Base-by-base conservation (phyloP, 2,888 invertebrate species). In the Boloria selene region DNA sequence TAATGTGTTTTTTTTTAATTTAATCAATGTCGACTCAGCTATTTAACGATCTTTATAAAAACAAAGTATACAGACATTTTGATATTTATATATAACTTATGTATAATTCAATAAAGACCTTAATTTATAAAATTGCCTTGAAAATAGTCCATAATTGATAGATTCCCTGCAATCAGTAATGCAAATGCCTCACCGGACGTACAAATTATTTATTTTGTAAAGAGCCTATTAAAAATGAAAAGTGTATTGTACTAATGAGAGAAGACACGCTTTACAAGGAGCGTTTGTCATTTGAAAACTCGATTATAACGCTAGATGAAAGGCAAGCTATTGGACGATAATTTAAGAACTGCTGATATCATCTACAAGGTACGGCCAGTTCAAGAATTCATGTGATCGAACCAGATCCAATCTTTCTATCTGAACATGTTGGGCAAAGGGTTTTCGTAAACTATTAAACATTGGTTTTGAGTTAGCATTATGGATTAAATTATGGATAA, bases 311-410 rank as follows among this genome's bases (percentile, higher is more conserved):
- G 60, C 65, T 66, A 61, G 68, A 80, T 81, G 74, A 79, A 79
- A 81, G 79, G 87, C 64, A 49, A 86, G 87, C 87, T 85, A 77
- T 82, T 77, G 80, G 88, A 88, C 87, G 88, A 90, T 90, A 90
- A 90, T 88, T 90, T 90, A 91, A 91, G 88, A 88, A 87, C 88
- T 88, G 86, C 82, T 86, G 91, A 91, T 90, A 90, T 74, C 77
- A 91, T 91, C 90, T 90, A 91, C 90, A 90, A 85, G 90, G 74
- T 80, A 82, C 85, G 85, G 84, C 86, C 86, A 87, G 88, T 87
- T 80, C 83, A 86, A 82, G 90, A 87, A 90, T 90, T 88, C 90
- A 90, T 88, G 90, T 86, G 90, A 87, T 90, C 90, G 18, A 14
- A 17, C 22, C 45, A 56, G 45, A 26, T 14, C 56, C 26, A n/a